These are phyloP conservation scores for Odontophorus gujanensis DNA, from an alignment of 2,113 vertebrate species.

Conservation along the genomic window DNA sequence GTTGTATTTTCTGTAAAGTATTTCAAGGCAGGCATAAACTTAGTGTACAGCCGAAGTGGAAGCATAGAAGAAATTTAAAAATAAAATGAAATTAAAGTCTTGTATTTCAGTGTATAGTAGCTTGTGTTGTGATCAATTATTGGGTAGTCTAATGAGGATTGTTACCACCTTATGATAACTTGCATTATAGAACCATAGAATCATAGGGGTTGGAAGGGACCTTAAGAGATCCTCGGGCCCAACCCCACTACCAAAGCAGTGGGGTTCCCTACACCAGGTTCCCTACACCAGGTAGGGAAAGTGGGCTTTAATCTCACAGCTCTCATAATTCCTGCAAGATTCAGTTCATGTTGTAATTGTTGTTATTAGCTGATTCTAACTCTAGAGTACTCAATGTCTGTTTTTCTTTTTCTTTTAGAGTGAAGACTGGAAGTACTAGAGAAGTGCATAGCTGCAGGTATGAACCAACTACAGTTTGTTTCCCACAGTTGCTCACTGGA, in stretches of 20 bases:
- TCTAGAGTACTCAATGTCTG: background rate
- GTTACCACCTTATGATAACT: background rate
- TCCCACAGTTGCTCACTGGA: background rate
- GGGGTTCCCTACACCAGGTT: too few species aligned
- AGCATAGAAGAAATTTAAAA: background rate
- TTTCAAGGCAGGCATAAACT: background rate
- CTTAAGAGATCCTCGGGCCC: too few species aligned
- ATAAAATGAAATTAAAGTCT: background rate
- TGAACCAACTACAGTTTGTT: conserved; percentile 27
- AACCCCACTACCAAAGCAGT: too few species aligned
- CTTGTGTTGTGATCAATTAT: background rate
- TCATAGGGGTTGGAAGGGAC: too few species aligned
- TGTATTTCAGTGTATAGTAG: background rate
- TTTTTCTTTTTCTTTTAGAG: conserved; percentile 70
- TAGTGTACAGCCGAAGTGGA: background rate
- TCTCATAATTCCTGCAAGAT: background rate
- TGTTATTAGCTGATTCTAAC: background rate
- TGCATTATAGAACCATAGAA: background rate
- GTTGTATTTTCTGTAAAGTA: background rate
- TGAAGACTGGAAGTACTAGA: conserved; percentile 72
- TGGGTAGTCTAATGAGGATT: background rate
- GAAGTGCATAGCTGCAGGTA: conserved; percentile 69
- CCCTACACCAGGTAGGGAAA: background rate
- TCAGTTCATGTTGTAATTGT: background rate
- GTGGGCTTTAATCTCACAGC: background rate